A percentile compares a stretch with the other conserved stretches of the same genome.
phyloP scores from a whole-genome alignment of 2,113 vertebrate species.

The Heterochromis multidens region DNA sequence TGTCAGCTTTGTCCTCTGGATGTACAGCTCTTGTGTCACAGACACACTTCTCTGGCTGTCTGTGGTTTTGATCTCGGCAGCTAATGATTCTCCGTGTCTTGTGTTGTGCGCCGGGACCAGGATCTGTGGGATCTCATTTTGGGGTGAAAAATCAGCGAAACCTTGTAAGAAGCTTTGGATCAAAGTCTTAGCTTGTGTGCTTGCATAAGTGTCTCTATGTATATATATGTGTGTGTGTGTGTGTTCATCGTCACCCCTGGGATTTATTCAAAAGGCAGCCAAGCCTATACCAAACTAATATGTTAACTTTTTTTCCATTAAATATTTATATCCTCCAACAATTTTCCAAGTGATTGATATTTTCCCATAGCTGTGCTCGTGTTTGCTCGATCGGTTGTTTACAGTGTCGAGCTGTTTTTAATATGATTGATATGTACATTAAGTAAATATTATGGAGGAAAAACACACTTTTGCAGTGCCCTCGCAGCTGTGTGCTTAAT shows the following conservation, averaged over 20 bases:
- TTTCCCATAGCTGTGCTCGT: background rate
- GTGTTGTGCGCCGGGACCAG: background rate
- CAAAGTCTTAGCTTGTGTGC: constrained; percentile 49
- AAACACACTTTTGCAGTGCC: background rate
- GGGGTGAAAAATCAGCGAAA: constrained; percentile 50
- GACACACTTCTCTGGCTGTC: constrained; percentile 1
- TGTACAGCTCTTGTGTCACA: background rate
- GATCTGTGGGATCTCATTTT: constrained; percentile 41
- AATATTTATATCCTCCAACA: constrained; percentile 42
- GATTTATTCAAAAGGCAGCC: constrained; percentile 55
- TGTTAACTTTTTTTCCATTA: constrained; percentile 31
- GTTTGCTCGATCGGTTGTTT: constrained; percentile 25
- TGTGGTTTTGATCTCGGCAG: constrained; percentile 4
- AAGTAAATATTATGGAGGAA: constrained; percentile 11
- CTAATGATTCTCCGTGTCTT: constrained; percentile 23
- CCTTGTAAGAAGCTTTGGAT: constrained; percentile 63
- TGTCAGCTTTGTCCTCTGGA: background rate
- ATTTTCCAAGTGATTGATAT: constrained; percentile 42
- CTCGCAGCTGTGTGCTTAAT: background rate
- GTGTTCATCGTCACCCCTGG: constrained; percentile 17
- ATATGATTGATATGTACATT: constrained; percentile 22
- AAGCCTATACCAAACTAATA: constrained; percentile 44
- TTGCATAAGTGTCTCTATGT: background rate
- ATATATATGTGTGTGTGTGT: background rate
- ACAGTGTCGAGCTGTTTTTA: constrained; percentile 18